Conservation (phyloP, 1,140 invertebrate species). For the Pissodes strobi region DNA sequence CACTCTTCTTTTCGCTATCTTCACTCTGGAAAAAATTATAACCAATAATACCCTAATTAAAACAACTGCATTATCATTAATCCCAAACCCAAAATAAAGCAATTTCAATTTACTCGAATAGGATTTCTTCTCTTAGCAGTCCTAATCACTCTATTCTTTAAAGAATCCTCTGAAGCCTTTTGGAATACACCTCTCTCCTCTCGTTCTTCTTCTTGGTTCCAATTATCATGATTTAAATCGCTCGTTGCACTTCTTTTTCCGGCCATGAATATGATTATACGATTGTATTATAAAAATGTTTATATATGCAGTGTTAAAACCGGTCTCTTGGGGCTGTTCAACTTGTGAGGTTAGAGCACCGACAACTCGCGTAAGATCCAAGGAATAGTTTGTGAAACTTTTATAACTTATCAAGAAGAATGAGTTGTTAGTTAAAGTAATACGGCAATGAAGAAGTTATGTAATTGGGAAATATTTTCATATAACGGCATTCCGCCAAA, state of each 20-base stretch:
- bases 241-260: constrained; percentile 74
- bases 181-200: constrained; percentile 77
- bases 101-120: constrained; percentile 31
- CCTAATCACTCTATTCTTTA: constrained; percentile 77
- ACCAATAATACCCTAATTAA: constrained; percentile 7
- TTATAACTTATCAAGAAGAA: not conserved
- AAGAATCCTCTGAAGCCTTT: constrained; percentile 69
- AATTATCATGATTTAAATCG: constrained; percentile 89
- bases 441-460: not conserved
- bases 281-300: not conserved
- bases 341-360: constrained; percentile 4
- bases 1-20: constrained; percentile 53
- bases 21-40: constrained; percentile 55
- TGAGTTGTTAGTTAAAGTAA: no score
- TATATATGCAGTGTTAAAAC: not conserved
- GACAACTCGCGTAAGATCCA: not conserved
- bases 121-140: constrained; percentile 71
- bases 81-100: constrained; percentile 14
- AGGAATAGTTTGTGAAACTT: not conserved
- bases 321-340: constrained; percentile 1
- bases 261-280: constrained; percentile 63
- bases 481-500: constrained; percentile 7
- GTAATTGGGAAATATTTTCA: not conserved
- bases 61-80: constrained; percentile 24
- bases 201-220: constrained; percentile 81